Evolutionary conservation across 2,113 vertebrate genomes (phyloP).

Genomic region (Lichenostomus cassidix): DNA sequence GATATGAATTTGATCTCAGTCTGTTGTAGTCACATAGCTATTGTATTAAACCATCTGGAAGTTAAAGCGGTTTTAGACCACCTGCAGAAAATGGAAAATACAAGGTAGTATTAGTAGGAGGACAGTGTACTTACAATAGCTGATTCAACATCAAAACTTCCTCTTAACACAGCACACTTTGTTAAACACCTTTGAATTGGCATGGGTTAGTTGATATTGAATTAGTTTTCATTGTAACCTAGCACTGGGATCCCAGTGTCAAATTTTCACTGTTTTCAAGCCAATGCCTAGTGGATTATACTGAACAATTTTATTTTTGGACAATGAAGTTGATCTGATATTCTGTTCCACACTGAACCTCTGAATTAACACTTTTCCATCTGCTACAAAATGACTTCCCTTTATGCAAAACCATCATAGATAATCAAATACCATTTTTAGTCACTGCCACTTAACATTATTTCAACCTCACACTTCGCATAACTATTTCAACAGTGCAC

Average conservation of each 20-base stretch:
- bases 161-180: neutral
- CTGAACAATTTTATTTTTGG: neutral
- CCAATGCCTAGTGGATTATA: neutral
- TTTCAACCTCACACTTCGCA: neutral
- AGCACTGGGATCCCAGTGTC: neutral
- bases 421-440: neutral
- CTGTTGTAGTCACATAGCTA: neutral
- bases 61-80: neutral
- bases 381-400: neutral
- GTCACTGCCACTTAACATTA: neutral
- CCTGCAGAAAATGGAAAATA: neutral
- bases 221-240: neutral
- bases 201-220: neutral
- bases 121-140: neutral
- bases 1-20: neutral
- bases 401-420: neutral
- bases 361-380: neutral
- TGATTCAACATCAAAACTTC: neutral
- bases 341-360: neutral
- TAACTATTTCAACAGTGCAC: neutral
- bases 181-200: neutral
- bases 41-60: neutral
- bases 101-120: neutral
- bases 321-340: neutral
- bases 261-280: neutral